Base-by-base conservation (phyloP, 2,888 invertebrate species). In the Melieria crassipennis region DNA sequence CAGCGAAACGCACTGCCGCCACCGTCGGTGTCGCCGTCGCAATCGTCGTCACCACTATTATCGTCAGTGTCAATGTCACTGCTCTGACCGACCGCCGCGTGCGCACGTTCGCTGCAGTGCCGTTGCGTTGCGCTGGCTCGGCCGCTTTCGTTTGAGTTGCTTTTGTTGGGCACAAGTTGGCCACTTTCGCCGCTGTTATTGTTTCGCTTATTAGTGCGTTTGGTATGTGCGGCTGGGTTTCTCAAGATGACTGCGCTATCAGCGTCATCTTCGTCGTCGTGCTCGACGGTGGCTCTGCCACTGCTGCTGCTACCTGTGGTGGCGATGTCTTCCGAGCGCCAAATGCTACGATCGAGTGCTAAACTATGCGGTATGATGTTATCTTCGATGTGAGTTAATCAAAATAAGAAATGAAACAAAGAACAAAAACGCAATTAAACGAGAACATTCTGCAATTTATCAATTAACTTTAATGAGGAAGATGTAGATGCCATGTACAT, bases 1-100 rank as follows among this genome's bases (percentile, higher is more conserved):
- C 83, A 83, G 69, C 82, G 83, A 75, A 77, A 77, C 68, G 71
- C 58, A 30, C 60, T 50, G 57, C 71, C 73, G 55, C 72, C 70
- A 70, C 65, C 63, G 52, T 71, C 69, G 57, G 69, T 78, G n/a
- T 42, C 56, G 10, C 42, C 55, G 11, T 55, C 16, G 47, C n/a
- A 9, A 43, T 16, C 74, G 16, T 77, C 73, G 5, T 45, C 58
- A 56, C 52, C 10, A 9, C 30, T 47, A 46, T 43, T 11, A 5
- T 30, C 30, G 30, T 30, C 30, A 30, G 5, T 43, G 4, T 11
- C 56, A 11, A 7, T n/a, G n/a, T 16, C 56, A n/a, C 56, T 56
- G n/a, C 7, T 42, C 11, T 43, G 11, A 58, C 43, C 42, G 5
- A 2, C 16, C 9, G n/a, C 58, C 9, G 42, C 58, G 9, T 9